Evolutionary conservation across 1,140 invertebrate species (phyloP).

Genomic region (Nixonia krombeini): DNA sequence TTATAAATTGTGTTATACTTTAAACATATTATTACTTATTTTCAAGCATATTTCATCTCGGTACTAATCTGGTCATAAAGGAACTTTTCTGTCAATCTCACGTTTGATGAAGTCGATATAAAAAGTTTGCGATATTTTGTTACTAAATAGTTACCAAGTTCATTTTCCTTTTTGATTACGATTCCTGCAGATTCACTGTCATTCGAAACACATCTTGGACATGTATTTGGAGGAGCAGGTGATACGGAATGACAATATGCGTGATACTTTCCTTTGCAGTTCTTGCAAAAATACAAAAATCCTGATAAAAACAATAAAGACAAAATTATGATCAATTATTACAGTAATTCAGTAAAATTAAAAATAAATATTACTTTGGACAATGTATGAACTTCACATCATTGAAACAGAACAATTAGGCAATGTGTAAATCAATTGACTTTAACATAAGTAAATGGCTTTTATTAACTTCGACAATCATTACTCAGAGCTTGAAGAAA

Average conservation of each 20-base stretch:
- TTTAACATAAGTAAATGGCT: no score
- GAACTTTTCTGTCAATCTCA: constrained; percentile 62
- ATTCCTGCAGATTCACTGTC: constrained; percentile 25
- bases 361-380: no score
- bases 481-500: no score
- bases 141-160: constrained; percentile 55
- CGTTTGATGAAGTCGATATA: constrained; percentile 34
- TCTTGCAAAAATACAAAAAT: constrained; percentile 68
- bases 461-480: no score
- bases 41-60: no score
- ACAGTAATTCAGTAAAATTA: no score
- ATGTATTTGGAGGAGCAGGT: constrained; percentile 54
- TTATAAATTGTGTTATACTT: background rate
- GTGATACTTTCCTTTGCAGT: constrained; percentile 71
- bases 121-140: background rate
- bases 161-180: constrained; percentile 51
- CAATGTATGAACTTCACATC: no score
- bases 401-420: no score
- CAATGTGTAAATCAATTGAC: no score
- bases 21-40: no score
- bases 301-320: constrained; percentile 52
- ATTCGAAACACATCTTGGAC: constrained; percentile 56
- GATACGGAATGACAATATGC: constrained; percentile 68
- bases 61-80: no score
- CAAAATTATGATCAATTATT: constrained; percentile 12